phyloP scores from a whole-genome alignment of 2,113 vertebrate species.

The Taxidea taxus region DNA sequence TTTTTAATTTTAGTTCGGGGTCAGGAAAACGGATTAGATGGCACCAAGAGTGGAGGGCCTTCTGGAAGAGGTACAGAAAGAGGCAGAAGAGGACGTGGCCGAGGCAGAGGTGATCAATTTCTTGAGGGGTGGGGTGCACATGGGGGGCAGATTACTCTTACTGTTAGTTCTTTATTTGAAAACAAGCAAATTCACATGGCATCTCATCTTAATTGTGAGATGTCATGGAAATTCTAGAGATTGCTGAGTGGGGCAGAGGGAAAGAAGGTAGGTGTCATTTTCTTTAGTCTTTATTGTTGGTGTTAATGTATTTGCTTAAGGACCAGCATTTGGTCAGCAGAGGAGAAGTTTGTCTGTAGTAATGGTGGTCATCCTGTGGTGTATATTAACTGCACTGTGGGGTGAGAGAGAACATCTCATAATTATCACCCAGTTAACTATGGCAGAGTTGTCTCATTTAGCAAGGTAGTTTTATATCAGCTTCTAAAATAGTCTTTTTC shows the following conservation, averaged over 20 bases:
- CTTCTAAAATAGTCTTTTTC: neutral
- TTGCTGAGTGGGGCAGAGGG: neutral
- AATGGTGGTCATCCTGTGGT: neutral
- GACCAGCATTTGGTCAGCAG: neutral
- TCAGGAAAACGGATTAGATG: slow-evolving; percentile 96
- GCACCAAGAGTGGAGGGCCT: slow-evolving; percentile 88
- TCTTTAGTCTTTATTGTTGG: neutral
- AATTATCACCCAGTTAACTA: neutral
- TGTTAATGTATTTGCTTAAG: slow-evolving; percentile 17
- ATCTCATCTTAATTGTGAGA: neutral
- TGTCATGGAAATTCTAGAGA: neutral
- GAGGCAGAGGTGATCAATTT: slow-evolving; percentile 91
- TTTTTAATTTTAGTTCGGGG: slow-evolving; percentile 88
- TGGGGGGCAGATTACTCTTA: neutral
- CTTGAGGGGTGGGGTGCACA: neutral
- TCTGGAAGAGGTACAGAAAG: slow-evolving; percentile 93
- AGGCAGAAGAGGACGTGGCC: slow-evolving; percentile 92
- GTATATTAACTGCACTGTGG: neutral
- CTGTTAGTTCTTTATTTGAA: neutral
- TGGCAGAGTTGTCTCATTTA: neutral
- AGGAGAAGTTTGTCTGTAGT: neutral
- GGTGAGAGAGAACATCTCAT: neutral
- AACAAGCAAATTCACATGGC: neutral
- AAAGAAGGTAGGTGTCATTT: slow-evolving; percentile 3
- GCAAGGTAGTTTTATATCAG: neutral